phyloP scores from a whole-genome alignment of 2,113 vertebrate species.

The Haplotaxodon microlepis region DNA sequence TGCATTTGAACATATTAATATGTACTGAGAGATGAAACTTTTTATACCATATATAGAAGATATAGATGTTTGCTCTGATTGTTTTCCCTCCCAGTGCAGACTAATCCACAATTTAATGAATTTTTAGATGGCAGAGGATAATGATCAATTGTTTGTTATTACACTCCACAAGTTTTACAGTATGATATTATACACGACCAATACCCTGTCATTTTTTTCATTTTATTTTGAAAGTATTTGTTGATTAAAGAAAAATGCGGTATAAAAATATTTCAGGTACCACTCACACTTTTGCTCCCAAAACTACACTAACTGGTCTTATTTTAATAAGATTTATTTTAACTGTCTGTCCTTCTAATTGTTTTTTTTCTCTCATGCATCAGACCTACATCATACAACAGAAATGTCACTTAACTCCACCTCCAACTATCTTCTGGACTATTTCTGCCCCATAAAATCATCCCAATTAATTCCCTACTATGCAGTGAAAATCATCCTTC shows the following conservation, averaged over 20 bases:
- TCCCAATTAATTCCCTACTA: too few relatives aligned
- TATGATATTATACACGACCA: neutral
- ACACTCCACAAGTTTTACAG: neutral
- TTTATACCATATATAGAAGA: neutral
- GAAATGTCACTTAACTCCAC: neutral
- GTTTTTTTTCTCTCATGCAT: rapidly evolving
- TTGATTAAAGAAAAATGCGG: neutral
- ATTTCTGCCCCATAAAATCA: neutral
- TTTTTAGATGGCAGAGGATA: rapidly evolving
- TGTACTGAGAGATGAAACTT: neutral
- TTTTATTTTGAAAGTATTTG: neutral
- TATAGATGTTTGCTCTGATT: neutral
- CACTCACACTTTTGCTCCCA: rapidly evolving
- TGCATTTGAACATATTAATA: neutral
- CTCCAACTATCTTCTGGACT: neutral
- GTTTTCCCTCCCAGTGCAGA: neutral
- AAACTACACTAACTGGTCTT: rapidly evolving
- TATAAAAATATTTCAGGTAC: neutral
- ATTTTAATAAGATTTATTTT: neutral
- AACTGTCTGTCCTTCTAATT: neutral
- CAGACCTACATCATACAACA: neutral
- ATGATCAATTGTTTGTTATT: neutral
- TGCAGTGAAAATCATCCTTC: rapidly evolving
- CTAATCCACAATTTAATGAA: neutral
- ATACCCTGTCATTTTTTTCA: rapidly evolving